A percentile compares a stretch with the other conserved stretches of the same genome.
These are phyloP conservation scores for Spea bombifrons DNA, from an alignment of 2,113 vertebrate species.

Conservation along the genomic window DNA sequence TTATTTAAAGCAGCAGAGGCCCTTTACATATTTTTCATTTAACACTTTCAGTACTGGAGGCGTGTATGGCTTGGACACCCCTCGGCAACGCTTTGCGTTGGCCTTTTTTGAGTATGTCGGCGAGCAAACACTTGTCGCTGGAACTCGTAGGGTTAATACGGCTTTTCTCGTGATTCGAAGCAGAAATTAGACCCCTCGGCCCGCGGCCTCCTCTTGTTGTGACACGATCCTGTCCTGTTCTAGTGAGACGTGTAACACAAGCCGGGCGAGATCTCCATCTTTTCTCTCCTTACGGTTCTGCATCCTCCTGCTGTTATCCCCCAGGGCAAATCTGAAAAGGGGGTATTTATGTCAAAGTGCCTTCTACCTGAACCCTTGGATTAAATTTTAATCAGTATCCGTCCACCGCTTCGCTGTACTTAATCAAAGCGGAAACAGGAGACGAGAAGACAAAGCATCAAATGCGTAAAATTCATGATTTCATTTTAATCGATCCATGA, in stretches of 20 bases:
- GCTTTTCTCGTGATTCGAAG: neutral
- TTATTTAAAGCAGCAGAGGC: too few species aligned
- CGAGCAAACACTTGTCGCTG: too few species aligned
- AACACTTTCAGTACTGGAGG: too few species aligned
- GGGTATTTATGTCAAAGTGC: neutral
- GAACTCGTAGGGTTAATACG: neutral
- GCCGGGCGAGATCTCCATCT: slow-evolving; percentile 3
- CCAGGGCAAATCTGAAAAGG: neutral
- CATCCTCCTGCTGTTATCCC: neutral
- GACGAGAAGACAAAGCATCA: neutral
- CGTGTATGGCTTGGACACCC: too few species aligned
- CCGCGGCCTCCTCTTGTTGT: neutral
- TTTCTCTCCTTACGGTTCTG: neutral
- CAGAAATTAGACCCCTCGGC: neutral
- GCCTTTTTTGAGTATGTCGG: too few species aligned
- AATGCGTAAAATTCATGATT: neutral
- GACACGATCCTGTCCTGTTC: neutral
- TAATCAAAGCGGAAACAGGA: neutral
- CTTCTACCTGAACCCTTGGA: neutral
- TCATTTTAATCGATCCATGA: neutral
- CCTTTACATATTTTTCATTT: too few species aligned
- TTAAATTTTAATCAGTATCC: neutral
- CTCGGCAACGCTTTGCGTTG: too few species aligned
- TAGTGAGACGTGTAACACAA: slow-evolving; percentile 19
- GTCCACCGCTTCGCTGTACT: neutral